Percentiles rank a stretch among this genome's conserved stretches.
phyloP scores from a whole-genome alignment of 64 coral and sea anemone genomes.

The Porites lutea region DNA sequence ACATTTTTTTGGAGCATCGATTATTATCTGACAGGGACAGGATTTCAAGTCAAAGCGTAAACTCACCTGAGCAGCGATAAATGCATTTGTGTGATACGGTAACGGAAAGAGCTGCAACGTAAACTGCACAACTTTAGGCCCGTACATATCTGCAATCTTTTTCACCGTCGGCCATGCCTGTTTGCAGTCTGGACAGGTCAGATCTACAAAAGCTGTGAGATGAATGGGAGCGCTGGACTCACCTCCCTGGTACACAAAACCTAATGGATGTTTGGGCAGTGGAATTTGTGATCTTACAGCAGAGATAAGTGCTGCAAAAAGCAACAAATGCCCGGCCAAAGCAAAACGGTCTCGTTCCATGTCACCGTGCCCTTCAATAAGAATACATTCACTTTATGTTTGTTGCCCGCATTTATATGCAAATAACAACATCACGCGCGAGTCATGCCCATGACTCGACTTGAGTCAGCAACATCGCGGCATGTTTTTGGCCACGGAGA shows the following conservation, averaged over 20 bases:
- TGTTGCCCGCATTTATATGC: no score
- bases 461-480: no score
- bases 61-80: constrained; percentile 82
- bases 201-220: constrained; percentile 74
- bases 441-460: no score
- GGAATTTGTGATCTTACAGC: constrained; percentile 48
- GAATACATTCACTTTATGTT: no score
- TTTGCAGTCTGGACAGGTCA: constrained; percentile 81
- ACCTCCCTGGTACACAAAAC: constrained; percentile 82
- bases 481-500: no score
- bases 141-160: constrained; percentile 85
- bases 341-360: not conserved
- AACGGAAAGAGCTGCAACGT: constrained; percentile 80
- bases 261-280: constrained; percentile 71
- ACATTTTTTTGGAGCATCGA: no score
- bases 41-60: not conserved
- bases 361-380: not conserved
- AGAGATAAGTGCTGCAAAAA: not conserved
- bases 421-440: no score
- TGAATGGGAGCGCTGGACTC: constrained; percentile 73
- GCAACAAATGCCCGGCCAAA: not conserved
- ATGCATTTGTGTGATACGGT: constrained; percentile 88
- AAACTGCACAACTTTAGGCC: constrained; percentile 68
- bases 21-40: no score
- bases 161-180: constrained; percentile 82